Evolutionary conservation across 2,113 vertebrate genomes (phyloP).

Genomic region (Vidua macroura): DNA sequence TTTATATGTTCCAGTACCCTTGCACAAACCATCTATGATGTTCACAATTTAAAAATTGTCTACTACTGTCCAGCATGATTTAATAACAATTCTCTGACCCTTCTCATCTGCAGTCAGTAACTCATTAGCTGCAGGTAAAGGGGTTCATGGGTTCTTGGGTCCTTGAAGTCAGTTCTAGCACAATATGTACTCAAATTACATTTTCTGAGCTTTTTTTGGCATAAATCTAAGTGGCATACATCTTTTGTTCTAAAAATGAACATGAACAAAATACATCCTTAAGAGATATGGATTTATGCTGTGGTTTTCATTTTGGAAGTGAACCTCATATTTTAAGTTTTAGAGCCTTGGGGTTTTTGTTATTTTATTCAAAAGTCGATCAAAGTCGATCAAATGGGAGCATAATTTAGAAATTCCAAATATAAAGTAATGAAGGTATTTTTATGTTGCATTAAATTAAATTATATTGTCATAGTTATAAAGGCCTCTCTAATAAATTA

Average conservation of each 20-base stretch:
- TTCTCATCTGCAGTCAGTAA: background rate
- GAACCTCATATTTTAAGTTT: background rate
- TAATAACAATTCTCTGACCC: background rate
- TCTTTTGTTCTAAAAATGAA: background rate
- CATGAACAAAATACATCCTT: background rate
- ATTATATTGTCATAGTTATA: background rate
- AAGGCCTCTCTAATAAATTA: background rate
- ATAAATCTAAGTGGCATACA: background rate
- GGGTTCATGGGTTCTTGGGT: background rate
- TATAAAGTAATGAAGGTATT: background rate
- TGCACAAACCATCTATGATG: background rate
- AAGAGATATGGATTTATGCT: background rate
- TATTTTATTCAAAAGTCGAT: background rate
- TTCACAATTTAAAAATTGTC: background rate
- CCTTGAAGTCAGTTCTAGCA: background rate
- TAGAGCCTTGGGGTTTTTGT: background rate
- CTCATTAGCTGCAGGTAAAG: background rate
- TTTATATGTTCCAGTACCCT: background rate
- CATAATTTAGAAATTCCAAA: background rate
- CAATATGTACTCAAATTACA: background rate
- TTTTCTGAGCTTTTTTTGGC: background rate
- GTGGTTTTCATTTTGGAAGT: background rate
- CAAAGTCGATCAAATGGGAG: background rate
- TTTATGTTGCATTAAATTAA: slow-evolving; percentile 1
- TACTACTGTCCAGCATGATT: background rate